Percentiles rank a stretch among this genome's conserved stretches.
phyloP scores from a whole-genome alignment of 2,113 vertebrate genomes.

The Pluvianellus socialis region DNA sequence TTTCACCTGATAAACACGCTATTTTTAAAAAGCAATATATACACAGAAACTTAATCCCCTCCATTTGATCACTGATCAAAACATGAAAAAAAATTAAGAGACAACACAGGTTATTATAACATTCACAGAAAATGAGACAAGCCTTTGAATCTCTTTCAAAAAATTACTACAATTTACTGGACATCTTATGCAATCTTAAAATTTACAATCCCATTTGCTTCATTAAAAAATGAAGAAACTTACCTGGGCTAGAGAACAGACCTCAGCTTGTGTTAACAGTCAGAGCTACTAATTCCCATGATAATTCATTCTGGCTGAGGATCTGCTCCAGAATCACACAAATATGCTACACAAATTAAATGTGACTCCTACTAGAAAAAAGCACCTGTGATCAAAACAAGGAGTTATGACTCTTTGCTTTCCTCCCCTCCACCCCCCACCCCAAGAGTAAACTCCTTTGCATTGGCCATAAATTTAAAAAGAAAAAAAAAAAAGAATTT shows the following conservation, averaged over 20 bases:
- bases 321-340: background rate
- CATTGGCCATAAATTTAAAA: background rate
- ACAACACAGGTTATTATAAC: background rate
- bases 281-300: background rate
- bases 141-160: background rate
- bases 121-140: background rate
- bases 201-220: background rate
- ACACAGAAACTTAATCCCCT: background rate
- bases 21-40: background rate
- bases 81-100: background rate
- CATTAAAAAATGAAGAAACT: background rate
- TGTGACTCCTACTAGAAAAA: background rate
- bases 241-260: background rate
- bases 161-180: background rate
- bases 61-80: background rate
- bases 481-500: background rate
- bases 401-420: background rate
- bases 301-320: background rate
- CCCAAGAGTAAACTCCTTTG: background rate
- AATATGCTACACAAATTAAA: background rate
- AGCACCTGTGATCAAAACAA: conserved; percentile 19
- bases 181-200: background rate
- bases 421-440: background rate
- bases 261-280: background rate
- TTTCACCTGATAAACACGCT: background rate